Conservation (phyloP, 1,140 invertebrate genomes). For the Augochlora pura region DNA sequence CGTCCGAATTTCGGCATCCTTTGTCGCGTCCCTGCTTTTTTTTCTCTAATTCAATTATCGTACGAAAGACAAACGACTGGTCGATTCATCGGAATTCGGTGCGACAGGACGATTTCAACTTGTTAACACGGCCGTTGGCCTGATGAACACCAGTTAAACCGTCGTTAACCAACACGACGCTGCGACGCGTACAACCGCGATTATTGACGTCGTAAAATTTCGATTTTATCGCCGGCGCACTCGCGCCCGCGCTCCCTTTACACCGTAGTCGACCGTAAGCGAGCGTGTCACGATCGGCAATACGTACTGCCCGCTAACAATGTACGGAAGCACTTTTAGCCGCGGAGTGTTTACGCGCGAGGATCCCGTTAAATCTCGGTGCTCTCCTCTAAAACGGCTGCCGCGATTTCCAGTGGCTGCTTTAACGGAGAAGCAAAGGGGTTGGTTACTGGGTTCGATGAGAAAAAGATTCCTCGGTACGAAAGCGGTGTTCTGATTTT, state of each 20-base stretch:
- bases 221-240: neutral
- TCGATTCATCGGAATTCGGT: neutral
- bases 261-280: neutral
- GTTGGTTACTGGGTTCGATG: too few species aligned
- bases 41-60: neutral
- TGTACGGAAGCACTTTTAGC: neutral
- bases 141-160: neutral
- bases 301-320: neutral
- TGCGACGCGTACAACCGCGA: constrained; percentile 7
- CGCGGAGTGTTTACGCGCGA: neutral
- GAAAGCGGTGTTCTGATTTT: too few species aligned
- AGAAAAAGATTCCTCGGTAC: too few species aligned
- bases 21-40: too few species aligned
- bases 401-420: neutral
- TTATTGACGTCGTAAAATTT: constrained; percentile 11
- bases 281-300: neutral
- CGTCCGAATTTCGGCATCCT: too few species aligned
- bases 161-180: neutral
- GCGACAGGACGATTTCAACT: neutral
- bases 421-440: neutral
- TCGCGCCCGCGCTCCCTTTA: neutral
- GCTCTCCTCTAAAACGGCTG: neutral
- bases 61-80: neutral
- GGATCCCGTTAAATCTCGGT: neutral
- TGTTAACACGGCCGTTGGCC: neutral